Base-by-base conservation (phyloP, 1,140 invertebrate species). In the Coptotermes formosanus region DNA sequence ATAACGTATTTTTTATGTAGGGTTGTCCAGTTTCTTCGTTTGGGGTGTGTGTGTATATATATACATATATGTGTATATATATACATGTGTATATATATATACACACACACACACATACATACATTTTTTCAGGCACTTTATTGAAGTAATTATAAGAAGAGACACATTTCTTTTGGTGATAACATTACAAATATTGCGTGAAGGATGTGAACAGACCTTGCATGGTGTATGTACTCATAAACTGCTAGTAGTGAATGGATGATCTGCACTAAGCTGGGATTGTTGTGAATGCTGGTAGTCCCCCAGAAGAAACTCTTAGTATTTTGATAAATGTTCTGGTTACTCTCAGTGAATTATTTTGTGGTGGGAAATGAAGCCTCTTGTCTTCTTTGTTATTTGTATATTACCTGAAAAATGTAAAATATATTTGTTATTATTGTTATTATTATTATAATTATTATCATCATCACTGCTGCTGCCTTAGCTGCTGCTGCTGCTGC, bases 381-480 rank as follows among this genome's bases (percentile, higher is more conserved):
- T 52, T 85, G 83, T 87, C 45, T 87, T 87, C n/a, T 55, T 87
- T 85, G 82, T 86, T 86, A 85, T 87, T 87, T 87, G 86, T 87
- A 87, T 82, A 82, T 85, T 85, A 85, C 48, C 75, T 32, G 38
- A 52, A 87, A 30, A 84, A 84, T 55, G 43, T 38, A 84, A 69
- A 87, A 87, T 87, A 87, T 87, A 87, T 87, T 87, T 87, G 85
- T 87, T 87, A 87, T 87, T 87, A 85, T 87, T 87, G 85, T 82
- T 75, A 85, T 84, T 86, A 45, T 30, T 82, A n/a, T 69, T 69
- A 69, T 30, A 4, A n/a, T 16, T 23, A 64, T 69, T n/a, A 69
- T 69, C 52, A 87, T 87, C 85, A 87, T 87, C 82, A 85, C 85
- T 84, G 85, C 55, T 75, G 45, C 81, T 19, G 19, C 9, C 19